Percentiles rank a stretch among this genome's conserved stretches.
Conservation (phyloP, 2,797 vertebrate species). For the Myiotriccus ornatus region DNA sequence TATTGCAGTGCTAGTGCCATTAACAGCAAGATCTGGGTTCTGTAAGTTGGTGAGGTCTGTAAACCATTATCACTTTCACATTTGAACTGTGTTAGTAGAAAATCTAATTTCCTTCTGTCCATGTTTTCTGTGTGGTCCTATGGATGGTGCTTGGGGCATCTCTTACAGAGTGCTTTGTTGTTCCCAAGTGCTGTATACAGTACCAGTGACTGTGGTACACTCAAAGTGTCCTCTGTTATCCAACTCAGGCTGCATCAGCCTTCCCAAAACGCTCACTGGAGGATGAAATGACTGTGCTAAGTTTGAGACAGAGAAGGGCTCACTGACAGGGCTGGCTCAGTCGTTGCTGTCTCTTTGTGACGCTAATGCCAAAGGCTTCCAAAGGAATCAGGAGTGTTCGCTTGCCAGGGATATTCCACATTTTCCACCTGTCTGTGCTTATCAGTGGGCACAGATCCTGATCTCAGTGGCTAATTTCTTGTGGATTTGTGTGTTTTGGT, state of each 20-base stretch:
- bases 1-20: not conserved
- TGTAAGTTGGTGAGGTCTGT: not conserved
- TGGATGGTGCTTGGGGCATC: not conserved
- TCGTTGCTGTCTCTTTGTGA: not conserved
- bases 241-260: accelerated
- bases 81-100: not conserved
- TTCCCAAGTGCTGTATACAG: not conserved
- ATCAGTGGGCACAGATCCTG: not conserved
- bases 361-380: not conserved
- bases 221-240: not conserved
- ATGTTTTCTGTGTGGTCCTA: not conserved
- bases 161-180: not conserved
- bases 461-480: not conserved
- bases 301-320: not conserved
- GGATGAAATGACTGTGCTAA: not conserved
- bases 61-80: not conserved
- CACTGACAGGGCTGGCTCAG: not conserved
- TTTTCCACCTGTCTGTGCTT: not conserved
- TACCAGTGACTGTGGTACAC: not conserved
- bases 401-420: not conserved
- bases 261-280: accelerated
- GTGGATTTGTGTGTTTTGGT: not conserved
- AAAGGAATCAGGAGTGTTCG: not conserved
- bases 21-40: not conserved
- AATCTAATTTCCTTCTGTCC: not conserved